Evolutionary conservation across 53 echinoderm and acorn worm species (phyloP), one percentile per base, ranked within the genome.

Genomic region (Echinarachnius parma): DNA sequence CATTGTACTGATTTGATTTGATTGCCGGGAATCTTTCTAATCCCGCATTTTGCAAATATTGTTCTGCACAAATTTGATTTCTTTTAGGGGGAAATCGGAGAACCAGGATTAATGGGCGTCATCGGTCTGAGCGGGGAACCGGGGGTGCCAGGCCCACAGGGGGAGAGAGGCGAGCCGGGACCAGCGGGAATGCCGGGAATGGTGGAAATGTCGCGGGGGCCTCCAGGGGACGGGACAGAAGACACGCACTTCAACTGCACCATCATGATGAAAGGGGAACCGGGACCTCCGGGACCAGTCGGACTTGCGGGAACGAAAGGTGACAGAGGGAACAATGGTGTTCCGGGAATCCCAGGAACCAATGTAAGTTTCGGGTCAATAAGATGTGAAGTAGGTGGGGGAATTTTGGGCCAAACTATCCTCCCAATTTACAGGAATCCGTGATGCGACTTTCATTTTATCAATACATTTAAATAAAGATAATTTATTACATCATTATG

Each of bases 181-280:
- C 31, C n/a, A 5, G 66, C 72, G 31, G 87, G 83, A 31, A 24
- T 29, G 31, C 82, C 87, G 25, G 87, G 87, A 1, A 39, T 25
- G 20, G 39, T 46, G 29, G 64, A 77, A 20, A 62, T 63, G 37
- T 53, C 66, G 50, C 77, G 87, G 7, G 78, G 52, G 48, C 63
- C 78, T 23, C 81, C 81, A 22, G 48, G 48, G n/a, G 9, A 66
- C 1, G 81, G 81, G 36, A 53, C 60, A 31, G 86, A 68, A 25
- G 68, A 68, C 19, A 52, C 18, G n/a, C 68, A 68, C 21, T 21
- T 68, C 53, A 68, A 68, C 53, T 68, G 68, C 31, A 68, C 68
- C 68, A 14, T 50, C 0, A 5, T 66, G 5, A 66, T 66, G 66
- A 66, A 66, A 27, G 66, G 66, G 25, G 66, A 66, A 30, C 66